phyloP scores from a whole-genome alignment of 2,113 vertebrate genomes.

The Rallus limicola region DNA sequence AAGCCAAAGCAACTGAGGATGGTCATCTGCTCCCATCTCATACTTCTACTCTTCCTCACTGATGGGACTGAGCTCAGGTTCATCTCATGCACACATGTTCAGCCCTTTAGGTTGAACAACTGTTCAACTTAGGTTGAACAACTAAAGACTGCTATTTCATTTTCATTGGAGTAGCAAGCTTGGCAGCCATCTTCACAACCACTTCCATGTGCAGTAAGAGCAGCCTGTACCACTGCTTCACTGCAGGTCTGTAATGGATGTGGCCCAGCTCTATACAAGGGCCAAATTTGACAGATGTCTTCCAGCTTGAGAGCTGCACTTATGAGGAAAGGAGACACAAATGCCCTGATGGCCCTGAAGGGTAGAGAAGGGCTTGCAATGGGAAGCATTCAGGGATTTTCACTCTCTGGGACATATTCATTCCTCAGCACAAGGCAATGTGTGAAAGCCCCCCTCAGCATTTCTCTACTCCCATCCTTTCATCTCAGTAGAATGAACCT shows the following conservation, averaged over 20 bases:
- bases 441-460: background rate
- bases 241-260: background rate
- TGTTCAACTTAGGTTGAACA: too few relatives aligned
- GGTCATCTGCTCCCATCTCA: background rate
- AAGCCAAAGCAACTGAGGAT: background rate
- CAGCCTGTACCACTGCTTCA: background rate
- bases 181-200: background rate
- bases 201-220: background rate
- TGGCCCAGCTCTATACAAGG: background rate
- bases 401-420: background rate
- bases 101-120: background rate
- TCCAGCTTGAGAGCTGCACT: background rate
- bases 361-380: background rate
- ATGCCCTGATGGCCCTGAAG: background rate
- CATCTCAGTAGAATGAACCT: background rate
- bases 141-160: background rate
- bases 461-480: background rate
- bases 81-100: background rate
- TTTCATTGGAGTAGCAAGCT: background rate
- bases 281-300: background rate
- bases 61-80: background rate
- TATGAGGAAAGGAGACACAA: background rate
- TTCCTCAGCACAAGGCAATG: background rate
- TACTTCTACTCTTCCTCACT: background rate
- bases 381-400: background rate